These are phyloP conservation scores for Limnodromus scolopaceus DNA, from an alignment of 2,797 vertebrate species.

Conservation along the genomic window DNA sequence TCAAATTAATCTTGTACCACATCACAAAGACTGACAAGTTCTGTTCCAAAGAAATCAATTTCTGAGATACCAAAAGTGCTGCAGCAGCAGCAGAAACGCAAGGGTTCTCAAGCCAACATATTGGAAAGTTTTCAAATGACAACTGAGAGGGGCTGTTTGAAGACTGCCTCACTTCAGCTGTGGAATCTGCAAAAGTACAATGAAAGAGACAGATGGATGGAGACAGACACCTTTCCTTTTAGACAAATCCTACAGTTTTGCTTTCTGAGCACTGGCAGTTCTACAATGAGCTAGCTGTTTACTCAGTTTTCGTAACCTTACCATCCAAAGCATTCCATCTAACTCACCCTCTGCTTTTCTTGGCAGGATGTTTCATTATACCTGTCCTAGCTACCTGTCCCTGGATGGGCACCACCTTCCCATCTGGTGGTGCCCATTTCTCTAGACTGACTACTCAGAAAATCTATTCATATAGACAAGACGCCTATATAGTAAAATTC, in stretches of 20 bases:
- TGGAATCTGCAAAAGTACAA: background rate
- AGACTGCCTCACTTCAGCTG: background rate
- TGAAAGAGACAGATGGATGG: background rate
- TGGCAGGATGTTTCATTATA: background rate
- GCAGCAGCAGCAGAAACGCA: background rate
- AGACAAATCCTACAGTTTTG: background rate
- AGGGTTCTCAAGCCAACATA: background rate
- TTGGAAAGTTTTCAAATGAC: background rate
- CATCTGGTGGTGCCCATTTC: background rate
- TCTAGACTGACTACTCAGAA: background rate
- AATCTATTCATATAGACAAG: background rate
- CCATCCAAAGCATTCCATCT: background rate
- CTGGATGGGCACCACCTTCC: background rate
- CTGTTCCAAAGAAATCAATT: background rate
- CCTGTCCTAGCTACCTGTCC: too few species aligned
- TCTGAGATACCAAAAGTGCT: background rate
- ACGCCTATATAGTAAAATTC: background rate
- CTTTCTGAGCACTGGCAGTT: background rate
- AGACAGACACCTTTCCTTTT: background rate
- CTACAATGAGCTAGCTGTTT: background rate
- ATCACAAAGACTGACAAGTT: background rate
- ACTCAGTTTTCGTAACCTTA: background rate
- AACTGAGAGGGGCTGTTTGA: background rate
- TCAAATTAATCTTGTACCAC: background rate
- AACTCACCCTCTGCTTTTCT: background rate